A percentile compares a stretch with the other conserved stretches of the same genome.
phyloP scores from a whole-genome alignment of 1,140 invertebrate genomes.

The Drosophila busckii region DNA sequence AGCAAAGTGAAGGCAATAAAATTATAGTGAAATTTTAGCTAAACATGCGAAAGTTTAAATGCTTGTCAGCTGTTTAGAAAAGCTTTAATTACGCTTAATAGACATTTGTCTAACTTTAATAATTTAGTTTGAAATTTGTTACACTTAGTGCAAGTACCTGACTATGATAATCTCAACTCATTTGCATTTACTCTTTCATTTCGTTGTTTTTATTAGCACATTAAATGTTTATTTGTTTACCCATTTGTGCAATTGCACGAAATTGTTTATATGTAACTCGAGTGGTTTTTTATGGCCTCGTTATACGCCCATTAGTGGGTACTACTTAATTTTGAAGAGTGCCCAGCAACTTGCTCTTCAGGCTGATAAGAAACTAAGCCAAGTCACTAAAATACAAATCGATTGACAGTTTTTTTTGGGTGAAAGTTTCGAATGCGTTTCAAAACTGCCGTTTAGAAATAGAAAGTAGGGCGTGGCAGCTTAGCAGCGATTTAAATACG shows the following conservation, averaged over 20 bases:
- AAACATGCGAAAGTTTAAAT: too few species aligned
- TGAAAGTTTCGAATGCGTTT: constrained; percentile 52
- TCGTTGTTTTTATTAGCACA: constrained; percentile 42
- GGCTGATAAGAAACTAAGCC: constrained; percentile 48
- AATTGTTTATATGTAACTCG: constrained; percentile 16
- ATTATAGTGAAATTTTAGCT: too few species aligned
- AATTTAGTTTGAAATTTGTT: neutral
- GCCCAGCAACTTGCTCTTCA: constrained; percentile 36
- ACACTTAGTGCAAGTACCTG: neutral
- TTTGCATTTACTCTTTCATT: constrained; percentile 46
- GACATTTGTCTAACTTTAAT: constrained; percentile 4
- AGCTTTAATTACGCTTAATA: too few species aligned
- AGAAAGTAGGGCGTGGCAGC: constrained; percentile 67
- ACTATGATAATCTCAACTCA: too few species aligned
- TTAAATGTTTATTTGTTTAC: constrained; percentile 45
- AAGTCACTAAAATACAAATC: constrained; percentile 35
- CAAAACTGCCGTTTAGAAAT: constrained; percentile 56
- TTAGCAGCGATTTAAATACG: constrained; percentile 62
- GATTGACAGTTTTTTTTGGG: constrained; percentile 66
- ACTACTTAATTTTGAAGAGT: constrained; percentile 36
- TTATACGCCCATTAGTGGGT: constrained; percentile 26
- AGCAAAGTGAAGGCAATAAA: too few species aligned
- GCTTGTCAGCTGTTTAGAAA: too few species aligned
- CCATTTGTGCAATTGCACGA: constrained; percentile 69
- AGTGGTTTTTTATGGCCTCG: constrained; percentile 20